A percentile compares a stretch with the other conserved stretches of the same genome.
Conservation (phyloP, 2,888 invertebrate species). For the Noctua comes region DNA sequence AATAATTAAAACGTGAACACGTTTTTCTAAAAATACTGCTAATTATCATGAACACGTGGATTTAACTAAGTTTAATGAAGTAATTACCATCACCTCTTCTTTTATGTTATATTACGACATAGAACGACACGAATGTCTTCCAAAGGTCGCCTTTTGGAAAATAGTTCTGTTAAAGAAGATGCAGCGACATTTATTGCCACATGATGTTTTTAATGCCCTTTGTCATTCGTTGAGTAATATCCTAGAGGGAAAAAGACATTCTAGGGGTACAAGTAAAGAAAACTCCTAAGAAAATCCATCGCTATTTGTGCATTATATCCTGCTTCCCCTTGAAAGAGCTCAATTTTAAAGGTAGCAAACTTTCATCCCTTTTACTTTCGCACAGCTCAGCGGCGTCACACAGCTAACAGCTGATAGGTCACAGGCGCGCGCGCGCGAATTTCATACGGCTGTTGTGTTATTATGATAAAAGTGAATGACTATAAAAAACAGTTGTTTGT, state of each 20-base stretch:
- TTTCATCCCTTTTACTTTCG: too few relatives aligned
- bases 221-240: not conserved
- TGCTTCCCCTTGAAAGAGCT: too few relatives aligned
- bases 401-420: too few relatives aligned
- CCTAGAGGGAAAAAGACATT: not conserved
- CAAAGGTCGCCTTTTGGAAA: not conserved
- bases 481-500: too few relatives aligned
- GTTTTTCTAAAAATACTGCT: slow-evolving; percentile 34
- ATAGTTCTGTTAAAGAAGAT: not conserved
- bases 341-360: too few relatives aligned
- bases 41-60: not conserved
- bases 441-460: too few relatives aligned
- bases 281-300: not conserved
- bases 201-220: not conserved
- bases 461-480: too few relatives aligned
- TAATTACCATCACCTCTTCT: not conserved
- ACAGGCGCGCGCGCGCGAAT: too few relatives aligned
- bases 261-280: not conserved
- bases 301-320: not conserved
- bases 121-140: not conserved
- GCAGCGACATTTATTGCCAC: not conserved
- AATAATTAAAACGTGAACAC: slow-evolving; percentile 15
- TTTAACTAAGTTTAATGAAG: slow-evolving; percentile 1
- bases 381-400: too few relatives aligned
- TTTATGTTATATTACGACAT: not conserved